Base-by-base conservation (phyloP, 2,797 vertebrate species). In the Cheirogaleus major region DNA sequence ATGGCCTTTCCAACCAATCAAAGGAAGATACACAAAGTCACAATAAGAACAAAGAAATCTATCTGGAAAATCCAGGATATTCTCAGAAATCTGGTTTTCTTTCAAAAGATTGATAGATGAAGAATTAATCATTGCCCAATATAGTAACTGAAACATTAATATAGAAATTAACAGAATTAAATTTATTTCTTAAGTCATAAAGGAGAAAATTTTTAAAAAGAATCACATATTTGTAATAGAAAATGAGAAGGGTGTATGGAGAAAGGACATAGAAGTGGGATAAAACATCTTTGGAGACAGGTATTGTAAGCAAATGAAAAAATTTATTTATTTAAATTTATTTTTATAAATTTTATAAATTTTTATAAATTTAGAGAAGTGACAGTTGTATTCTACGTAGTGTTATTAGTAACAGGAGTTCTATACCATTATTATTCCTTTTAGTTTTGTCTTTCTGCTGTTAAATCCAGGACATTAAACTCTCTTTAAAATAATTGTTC, bases 91-190 rank as follows among this genome's bases (percentile, higher is more conserved):
- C 4, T 57, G 15, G 7, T 93, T 96, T 88, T 97, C 50, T 93
- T 83, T 81, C 91, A 83, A 88, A 86, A 92, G 32, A 79, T 52
- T 70, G 30, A 35, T n/a, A 91, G 73, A 70, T 89, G 91, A 97
- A 97, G 89, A 97, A 81, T 59, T 91, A 95, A 96, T 95, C 63
- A 75, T 69, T 78, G 41, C 91, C 30, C 80, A 89, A 59, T 69
- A 96, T 11, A 72, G n/a, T 55, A 88, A 73, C 22, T 84, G 35
- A 93, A n/a, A 87, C n/a, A 70, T 83, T 76, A 59, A 92, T 57
- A 25, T 9, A 92, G 43, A 45, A 91, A 65, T 69, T 78, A 65
- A 79, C 43, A 79, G 32, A 79, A 95, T 95, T 97, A 83, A 96
- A 80, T 78, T 11, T 92, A 83, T 97, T 93, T 38, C 69, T 96